Conservation (phyloP, 2,888 invertebrate genomes). For the Blera fallax region DNA sequence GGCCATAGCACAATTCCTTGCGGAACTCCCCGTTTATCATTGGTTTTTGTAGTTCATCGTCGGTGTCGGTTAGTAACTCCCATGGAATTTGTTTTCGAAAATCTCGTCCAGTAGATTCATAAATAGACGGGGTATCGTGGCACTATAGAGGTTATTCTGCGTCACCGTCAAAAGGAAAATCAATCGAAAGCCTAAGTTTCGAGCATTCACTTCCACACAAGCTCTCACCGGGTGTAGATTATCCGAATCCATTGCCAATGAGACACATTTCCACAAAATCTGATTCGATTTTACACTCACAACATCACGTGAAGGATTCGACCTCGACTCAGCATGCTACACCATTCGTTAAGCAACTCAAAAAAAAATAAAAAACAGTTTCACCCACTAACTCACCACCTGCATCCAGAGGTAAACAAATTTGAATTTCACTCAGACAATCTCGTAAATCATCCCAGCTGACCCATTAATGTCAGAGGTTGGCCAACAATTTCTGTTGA, state of each 20-base stretch:
- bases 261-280: background rate
- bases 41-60: no score
- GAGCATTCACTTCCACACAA: background rate
- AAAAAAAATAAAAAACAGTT: background rate
- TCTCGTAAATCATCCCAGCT: slow-evolving; percentile 32
- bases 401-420: background rate
- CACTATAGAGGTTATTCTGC: no score
- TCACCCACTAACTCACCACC: background rate
- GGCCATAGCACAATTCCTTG: no score
- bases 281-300: background rate
- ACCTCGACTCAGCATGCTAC: background rate
- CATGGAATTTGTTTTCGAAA: no score
- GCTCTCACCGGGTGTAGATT: background rate
- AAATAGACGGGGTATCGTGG: no score
- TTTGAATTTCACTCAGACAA: slow-evolving; percentile 7
- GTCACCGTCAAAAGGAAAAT: no score
- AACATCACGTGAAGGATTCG: background rate
- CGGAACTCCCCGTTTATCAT: no score
- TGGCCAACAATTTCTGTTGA: slow-evolving; percentile 33
- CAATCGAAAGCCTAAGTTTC: no score
- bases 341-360: background rate
- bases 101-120: no score
- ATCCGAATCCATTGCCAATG: background rate
- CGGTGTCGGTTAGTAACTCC: no score
- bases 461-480: slow-evolving; percentile 39